Conservation (phyloP, 2,888 invertebrate genomes). For the Deilephila elpenor region DNA sequence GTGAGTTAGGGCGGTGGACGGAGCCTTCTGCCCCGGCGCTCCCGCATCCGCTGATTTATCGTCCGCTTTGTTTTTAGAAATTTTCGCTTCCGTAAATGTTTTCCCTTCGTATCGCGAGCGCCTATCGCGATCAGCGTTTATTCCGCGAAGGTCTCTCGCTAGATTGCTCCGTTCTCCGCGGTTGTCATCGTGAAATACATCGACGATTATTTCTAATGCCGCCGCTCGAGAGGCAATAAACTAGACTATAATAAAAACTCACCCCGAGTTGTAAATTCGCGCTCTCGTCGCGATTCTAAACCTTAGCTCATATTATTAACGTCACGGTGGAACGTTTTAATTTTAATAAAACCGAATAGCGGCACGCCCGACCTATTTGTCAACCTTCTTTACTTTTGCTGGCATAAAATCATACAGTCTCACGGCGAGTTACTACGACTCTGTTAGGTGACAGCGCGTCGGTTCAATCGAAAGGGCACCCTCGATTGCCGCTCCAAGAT, state of each 20-base stretch:
- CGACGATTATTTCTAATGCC: conserved; percentile 78
- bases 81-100: conserved; percentile 57
- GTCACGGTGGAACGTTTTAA: conserved; percentile 79
- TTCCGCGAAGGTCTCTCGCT: conserved; percentile 45
- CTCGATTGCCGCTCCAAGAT: conserved; percentile 76
- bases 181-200: conserved; percentile 64
- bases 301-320: conserved; percentile 77
- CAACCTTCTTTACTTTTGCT: conserved; percentile 84
- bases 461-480: conserved; percentile 70
- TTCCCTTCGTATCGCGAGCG: conserved; percentile 48
- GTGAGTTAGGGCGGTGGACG: conserved; percentile 77
- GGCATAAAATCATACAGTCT: conserved; percentile 82
- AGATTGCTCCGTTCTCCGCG: conserved; percentile 51
- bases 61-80: conserved; percentile 66
- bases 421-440: conserved; percentile 71
- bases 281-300: conserved; percentile 58
- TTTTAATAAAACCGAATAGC: conserved; percentile 84
- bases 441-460: conserved; percentile 50
- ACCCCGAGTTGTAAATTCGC: conserved; percentile 77
- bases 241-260: conserved; percentile 79
- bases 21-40: conserved; percentile 67
- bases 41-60: conserved; percentile 72
- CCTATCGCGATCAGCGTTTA: conserved; percentile 44
- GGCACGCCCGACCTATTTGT: conserved; percentile 83
- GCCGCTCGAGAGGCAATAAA: conserved; percentile 77